Conservation (phyloP, 2,797 vertebrate genomes). For the Avahi laniger region DNA sequence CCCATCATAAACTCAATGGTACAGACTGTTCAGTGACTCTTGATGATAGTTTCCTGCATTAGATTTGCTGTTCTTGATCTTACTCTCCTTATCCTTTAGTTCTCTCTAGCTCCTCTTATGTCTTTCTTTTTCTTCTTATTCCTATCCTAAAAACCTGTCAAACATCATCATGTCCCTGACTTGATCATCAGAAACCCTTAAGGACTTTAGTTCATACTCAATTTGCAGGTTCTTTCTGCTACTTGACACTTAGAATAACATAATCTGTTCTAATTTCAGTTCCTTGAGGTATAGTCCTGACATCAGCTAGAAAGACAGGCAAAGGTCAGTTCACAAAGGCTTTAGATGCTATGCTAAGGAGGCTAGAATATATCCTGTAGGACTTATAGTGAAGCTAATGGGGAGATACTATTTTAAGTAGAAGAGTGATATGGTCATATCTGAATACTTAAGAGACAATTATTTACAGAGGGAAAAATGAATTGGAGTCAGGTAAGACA, state of each 20-base stretch:
- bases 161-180: neutral
- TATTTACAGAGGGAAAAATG: neutral
- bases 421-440: neutral
- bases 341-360: neutral
- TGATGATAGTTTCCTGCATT: neutral
- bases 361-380: neutral
- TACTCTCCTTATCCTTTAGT: neutral
- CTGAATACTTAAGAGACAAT: neutral
- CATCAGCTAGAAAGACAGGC: neutral
- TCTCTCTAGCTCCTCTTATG: neutral
- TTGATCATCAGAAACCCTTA: neutral
- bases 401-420: neutral
- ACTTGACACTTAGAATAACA: neutral
- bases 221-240: neutral
- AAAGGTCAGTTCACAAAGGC: neutral
- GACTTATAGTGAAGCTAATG: neutral
- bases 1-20: neutral
- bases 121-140: slow-evolving; percentile 11
- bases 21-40: neutral
- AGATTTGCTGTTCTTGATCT: neutral
- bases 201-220: neutral
- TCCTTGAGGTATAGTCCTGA: neutral
- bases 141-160: neutral
- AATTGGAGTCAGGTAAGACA: neutral
- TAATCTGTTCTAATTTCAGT: slow-evolving; percentile 14